A percentile compares a stretch with the other conserved stretches of the same genome.
Conservation (phyloP, 1,140 invertebrate species). For the Diploscapter pachys region DNA sequence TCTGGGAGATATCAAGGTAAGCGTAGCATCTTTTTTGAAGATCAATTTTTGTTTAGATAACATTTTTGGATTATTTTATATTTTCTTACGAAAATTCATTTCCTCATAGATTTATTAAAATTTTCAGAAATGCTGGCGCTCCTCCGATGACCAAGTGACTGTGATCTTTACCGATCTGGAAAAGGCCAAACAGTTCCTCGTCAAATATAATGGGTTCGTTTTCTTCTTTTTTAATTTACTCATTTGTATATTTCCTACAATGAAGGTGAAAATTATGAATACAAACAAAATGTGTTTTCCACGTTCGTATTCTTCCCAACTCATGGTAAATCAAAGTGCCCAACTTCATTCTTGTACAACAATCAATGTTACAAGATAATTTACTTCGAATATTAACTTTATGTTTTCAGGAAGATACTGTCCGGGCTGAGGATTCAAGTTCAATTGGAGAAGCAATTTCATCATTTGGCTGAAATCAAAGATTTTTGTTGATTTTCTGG, state of each 20-base stretch:
- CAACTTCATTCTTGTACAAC: background rate
- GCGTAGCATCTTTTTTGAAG: background rate
- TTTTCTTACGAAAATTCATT: too few relatives aligned
- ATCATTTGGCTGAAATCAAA: conserved; percentile 6
- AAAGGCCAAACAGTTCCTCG: conserved; percentile 8
- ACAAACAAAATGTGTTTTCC: background rate
- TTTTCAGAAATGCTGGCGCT: conserved; percentile 11
- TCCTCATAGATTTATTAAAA: background rate
- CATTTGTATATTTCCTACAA: background rate
- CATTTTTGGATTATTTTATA: too few relatives aligned
- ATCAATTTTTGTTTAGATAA: too few relatives aligned
- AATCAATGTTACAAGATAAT: background rate
- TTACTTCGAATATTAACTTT: background rate
- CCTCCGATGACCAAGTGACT: conserved; percentile 1
- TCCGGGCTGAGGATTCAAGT: conserved; percentile 8
- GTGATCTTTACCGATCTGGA: conserved; percentile 4
- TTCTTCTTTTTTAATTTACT: background rate
- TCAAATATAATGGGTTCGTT: conserved; percentile 10
- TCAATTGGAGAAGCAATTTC: background rate
- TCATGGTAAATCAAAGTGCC: background rate
- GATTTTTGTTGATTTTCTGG: too few relatives aligned
- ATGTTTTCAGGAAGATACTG: conserved; percentile 4
- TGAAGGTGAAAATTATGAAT: background rate
- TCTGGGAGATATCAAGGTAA: background rate
- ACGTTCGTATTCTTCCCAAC: background rate